Base-by-base conservation (phyloP, 2,888 invertebrate species). In the Zaprionus lineosus region DNA sequence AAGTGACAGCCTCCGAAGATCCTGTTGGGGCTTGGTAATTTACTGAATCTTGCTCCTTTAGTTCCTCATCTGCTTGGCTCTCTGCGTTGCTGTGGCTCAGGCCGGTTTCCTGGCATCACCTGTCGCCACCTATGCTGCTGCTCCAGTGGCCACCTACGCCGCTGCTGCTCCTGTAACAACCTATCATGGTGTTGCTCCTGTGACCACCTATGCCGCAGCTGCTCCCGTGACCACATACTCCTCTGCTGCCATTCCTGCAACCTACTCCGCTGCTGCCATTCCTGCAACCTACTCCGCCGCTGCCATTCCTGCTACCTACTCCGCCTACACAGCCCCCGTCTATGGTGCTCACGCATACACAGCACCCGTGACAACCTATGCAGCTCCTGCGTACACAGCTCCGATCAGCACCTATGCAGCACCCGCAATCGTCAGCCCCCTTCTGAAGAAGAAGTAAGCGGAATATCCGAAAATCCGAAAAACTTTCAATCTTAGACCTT, bases 21-120 rank as follows among this genome's bases (percentile, higher is more conserved):
- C n/a, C 14, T 53, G 6, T 11, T 9, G 24, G 18, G 2, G 26
- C 18, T 14, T n/a, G 14, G 15, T 11, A 9, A 21, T 6, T 36
- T 11, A 0, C 8, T 6, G 6, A 11, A 9, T 52, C 8, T 5
- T 3, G 9, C 14, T 26, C 9, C 1, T n/a, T 1, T 34, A 68
- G 68, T 67, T 61, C 55, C 55, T 68, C 28, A 73, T 70, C 29
- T 74, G 58, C 53, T 70, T 70, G 37, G 46, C 74, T 63, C 70
- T 70, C 50, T 70, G 52, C 24, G 57, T 70, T 37, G 70, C 70
- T 51, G 58, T 58, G 29, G 69, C 74, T 19, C 69, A 70, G 52
- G 69, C 74, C 19, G 69, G 74, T 1, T 74, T 46, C 57, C 41
- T 69, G 33, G 64, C 74, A 1, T 24, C 72, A n/a, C 68, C 68